These are phyloP conservation scores for Limnothrissa miodon DNA, from an alignment of 2,113 vertebrate species.

Conservation along the genomic window DNA sequence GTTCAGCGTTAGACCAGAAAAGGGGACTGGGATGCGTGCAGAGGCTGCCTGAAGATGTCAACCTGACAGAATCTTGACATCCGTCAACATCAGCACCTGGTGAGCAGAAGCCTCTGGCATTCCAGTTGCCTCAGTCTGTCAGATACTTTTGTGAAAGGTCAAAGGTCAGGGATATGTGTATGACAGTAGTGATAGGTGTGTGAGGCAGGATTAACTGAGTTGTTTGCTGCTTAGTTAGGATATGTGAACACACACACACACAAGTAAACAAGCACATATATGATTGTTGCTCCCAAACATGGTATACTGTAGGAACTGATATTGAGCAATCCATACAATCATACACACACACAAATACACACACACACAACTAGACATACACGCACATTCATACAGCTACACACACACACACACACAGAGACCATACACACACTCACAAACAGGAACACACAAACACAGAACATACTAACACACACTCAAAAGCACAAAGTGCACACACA, in stretches of 20 bases:
- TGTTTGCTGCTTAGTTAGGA: background rate
- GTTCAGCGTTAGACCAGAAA: background rate
- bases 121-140: background rate
- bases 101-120: background rate
- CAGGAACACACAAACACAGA: background rate
- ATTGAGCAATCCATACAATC: background rate
- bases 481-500: background rate
- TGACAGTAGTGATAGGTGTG: background rate
- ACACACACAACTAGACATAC: background rate
- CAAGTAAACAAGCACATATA: background rate
- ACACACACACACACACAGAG: conserved; percentile 2
- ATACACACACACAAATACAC: background rate
- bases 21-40: background rate
- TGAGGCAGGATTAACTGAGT: background rate
- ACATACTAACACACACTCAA: background rate
- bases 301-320: background rate
- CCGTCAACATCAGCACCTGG: background rate
- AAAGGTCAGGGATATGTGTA: background rate
- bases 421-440: background rate
- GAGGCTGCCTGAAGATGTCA: background rate
- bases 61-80: background rate
- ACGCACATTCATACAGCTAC: background rate
- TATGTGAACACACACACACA: background rate
- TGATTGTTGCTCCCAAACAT: background rate
- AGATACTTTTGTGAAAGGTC: background rate